These are phyloP conservation scores for Edolisoma coerulescens DNA, from an alignment of 2,113 vertebrate genomes.

Conservation along the genomic window DNA sequence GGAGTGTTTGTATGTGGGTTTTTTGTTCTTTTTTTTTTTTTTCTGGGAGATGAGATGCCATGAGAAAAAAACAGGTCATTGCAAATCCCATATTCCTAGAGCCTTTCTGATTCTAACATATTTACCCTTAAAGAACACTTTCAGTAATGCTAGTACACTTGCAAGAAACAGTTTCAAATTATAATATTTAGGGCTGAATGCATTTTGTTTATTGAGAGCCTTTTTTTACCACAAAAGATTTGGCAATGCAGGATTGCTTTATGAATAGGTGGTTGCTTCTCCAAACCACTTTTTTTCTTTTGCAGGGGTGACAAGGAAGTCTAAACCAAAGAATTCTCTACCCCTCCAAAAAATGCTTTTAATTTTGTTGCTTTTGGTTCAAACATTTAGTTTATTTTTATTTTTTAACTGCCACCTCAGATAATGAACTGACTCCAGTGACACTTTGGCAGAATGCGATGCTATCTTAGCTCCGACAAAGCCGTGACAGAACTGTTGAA, in stretches of 20 bases:
- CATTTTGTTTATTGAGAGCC: neutral
- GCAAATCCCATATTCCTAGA: neutral
- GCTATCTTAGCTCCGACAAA: neutral
- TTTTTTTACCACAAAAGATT: neutral
- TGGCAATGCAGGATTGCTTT: neutral
- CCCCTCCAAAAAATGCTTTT: neutral
- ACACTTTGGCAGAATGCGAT: neutral
- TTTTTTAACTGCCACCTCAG: neutral
- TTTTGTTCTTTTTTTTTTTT: neutral
- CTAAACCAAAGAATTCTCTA: neutral
- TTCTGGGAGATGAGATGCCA: neutral
- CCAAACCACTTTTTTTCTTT: neutral
- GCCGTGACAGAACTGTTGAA: neutral
- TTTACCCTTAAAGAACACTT: neutral
- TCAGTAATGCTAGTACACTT: neutral
- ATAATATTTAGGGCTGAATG: neutral
- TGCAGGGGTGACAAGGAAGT: accelerated
- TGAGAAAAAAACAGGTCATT: neutral
- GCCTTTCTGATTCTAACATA: neutral
- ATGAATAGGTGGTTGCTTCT: neutral
- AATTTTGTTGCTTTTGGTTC: neutral
- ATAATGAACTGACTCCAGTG: neutral
- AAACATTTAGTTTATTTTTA: neutral
- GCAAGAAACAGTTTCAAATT: neutral
- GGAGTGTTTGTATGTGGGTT: neutral